Base-by-base conservation (phyloP, 2,888 invertebrate genomes). In the Apantesis nais region DNA sequence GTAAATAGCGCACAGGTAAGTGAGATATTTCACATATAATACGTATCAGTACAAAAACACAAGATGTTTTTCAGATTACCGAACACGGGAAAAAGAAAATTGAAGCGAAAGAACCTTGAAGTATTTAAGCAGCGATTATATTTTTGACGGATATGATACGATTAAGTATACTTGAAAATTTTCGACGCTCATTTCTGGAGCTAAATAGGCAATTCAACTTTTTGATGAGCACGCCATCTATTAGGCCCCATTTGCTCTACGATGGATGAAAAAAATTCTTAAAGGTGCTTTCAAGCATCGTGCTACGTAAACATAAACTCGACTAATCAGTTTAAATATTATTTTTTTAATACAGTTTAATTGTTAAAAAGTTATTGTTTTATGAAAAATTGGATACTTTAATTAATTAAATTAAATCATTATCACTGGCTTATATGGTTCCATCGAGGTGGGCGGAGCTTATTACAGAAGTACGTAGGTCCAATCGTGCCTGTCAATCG, bases 191-290 rank as follows among this genome's bases (percentile, higher is more conserved):
- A 79, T 83, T 80, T 82, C 78, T 79, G 79, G 61, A 73, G 81
- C 83, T 83, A 86, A 87, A 84, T 83, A 87, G 85, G 83, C 86
- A 86, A 87, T 87, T 74, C 83, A 87, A 87, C 86, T 87, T 87
- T 86, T 80, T 87, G 85, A 86, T 86, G 83, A 80, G 74, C 77
- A 72, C 75, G 73, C 81, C 76, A 82, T 81, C 82, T 76, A 79
- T 80, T 79, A 79, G 60, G 70, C 48, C 60, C 72, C 65, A 73
- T 77, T 73, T 76, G 70, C 70, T 71, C 74, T 60, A 60, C 48
- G 52, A 25, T 63, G 25, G 58, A 60, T 63, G 67, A 62, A 64
- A 71, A 64, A 67, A 58, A 5, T 34, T 4, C 62, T 48, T 63
- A 1, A 29, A 71, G 31, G 14, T 19, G n/a, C 44, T 58, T 71